Conservation (phyloP, 2,888 invertebrate species). For the Clistopyga incitator region DNA sequence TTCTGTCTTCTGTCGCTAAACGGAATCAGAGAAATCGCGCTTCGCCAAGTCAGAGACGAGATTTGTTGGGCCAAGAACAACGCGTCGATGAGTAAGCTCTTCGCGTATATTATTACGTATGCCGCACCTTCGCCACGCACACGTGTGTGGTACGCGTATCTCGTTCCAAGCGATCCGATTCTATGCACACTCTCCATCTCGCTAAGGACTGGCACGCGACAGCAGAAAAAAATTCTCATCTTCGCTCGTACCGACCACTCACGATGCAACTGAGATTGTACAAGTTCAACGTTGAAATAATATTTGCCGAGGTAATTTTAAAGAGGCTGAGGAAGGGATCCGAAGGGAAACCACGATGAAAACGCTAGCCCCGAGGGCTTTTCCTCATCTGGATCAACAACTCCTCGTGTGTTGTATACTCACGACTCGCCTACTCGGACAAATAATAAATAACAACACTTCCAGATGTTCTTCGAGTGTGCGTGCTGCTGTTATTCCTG, state of each 20-base stretch:
- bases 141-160: constrained; percentile 18
- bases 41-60: constrained; percentile 17
- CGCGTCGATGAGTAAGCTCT: constrained; percentile 38
- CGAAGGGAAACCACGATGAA: neutral
- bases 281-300: constrained; percentile 32
- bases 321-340: neutral
- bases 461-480: neutral
- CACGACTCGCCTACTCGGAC: neutral
- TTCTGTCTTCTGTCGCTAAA: neutral
- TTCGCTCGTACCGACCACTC: neutral
- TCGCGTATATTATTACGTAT: constrained; percentile 19
- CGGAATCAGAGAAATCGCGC: constrained; percentile 30
- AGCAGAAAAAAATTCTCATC: constrained; percentile 22
- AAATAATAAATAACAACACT: constrained; percentile 14
- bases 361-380: neutral
- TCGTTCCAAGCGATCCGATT: constrained; percentile 15
- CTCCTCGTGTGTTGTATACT: neutral
- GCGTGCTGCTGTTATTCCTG: neutral
- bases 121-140: constrained; percentile 6
- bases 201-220: constrained; percentile 51
- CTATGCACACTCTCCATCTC: constrained; percentile 19
- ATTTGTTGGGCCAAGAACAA: neutral
- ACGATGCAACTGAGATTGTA: constrained; percentile 30
- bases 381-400: constrained; percentile 14
- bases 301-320: constrained; percentile 36